Evolutionary conservation across 2,797 vertebrate species (phyloP), one percentile per base, ranked within the genome.

Genomic region (Tragopan temminckii): DNA sequence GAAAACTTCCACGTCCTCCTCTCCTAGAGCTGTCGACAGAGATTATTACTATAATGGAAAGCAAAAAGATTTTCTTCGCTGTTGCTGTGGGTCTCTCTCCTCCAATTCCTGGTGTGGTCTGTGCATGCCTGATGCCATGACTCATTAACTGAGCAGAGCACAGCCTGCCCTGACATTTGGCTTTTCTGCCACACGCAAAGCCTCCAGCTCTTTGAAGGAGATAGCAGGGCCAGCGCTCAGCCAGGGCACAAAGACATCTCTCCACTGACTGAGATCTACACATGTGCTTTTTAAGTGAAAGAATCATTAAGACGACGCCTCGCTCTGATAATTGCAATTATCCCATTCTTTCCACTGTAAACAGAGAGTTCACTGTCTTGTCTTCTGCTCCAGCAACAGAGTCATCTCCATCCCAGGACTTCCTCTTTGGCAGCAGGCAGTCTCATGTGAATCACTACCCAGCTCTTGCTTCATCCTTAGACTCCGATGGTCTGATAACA

Each of bases 281-380:
- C 93, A 93, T 6, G 80, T 62, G 67, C 46, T 92, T 81, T 70
- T 31, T 14, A 92, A 81, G 75, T 42, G 85, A 25, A 85, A 50
- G 68, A 31, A 85, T 95, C 90, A 85, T 96, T 96, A 95, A 94
- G 88, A 69, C 1, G 52, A 72, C 40, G 84, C 76, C 93, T 50
- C n/a, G 11, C 83, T 46, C 90, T 57, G 93, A 94, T 96, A 97
- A 96, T 89, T 97, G 97, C 96, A 97, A 95, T 97, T 97, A 97
- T 89, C 95, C 95, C 90, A 96, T 95, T 96, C 94, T 90, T 97
- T 94, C 93, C 82, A 76, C 36, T 94, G 85, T 97, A 97, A 97
- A 97, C 95, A 94, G 63, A 95, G 89, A 97, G 96, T 95, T 97
- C 97, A 97, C 43, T 94, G 95, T 95, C 96, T 97, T 95, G 93